Base-by-base conservation (phyloP, 2,888 invertebrate genomes). In the Metalampra italica region DNA sequence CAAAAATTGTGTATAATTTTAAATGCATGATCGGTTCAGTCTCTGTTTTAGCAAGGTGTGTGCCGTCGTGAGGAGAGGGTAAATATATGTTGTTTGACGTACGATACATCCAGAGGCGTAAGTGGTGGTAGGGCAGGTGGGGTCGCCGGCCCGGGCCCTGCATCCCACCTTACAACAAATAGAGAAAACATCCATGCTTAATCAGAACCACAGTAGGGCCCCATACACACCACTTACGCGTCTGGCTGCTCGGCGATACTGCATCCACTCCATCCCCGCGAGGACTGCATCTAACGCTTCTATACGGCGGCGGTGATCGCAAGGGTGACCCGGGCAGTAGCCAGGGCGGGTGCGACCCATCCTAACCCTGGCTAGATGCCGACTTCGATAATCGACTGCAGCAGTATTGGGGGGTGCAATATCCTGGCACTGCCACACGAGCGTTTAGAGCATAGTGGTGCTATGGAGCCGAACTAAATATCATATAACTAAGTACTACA, bases 51-150 rank as follows among this genome's bases (percentile, higher is more conserved):
- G 72, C 75, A 71, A 64, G 59, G 59, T 64, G 64, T 63, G 32
- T 11, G 54, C 75, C 75, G 70, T 64, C 59, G 59, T 63, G 65
- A 62, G 53, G 48, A 52, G 57, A 56, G 56, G 60, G 58, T 62
- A 56, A 59, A 68, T 66, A 62, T 67, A 66, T 68, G 58, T 60
- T 57, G 72, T 68, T 70, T 72, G 73, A 90, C 90, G 82, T 90
- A 90, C 90, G 90, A 88, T 90, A 89, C 90, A 90, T 90, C 90
- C 90, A 90, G 85, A 90, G 86, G 83, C 90, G 90, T 83, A 90
- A 90, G 88, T 90, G 90, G 82, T 90, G 89, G 75, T 88, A 90
- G 75, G 90, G 90, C 89, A 90, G 88, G 82, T 90, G 90, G 82
- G 90, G 90, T 76, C 90, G 77, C 60, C 90, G 84, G 78, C 90